These are phyloP conservation scores for Leucoraja ocellata DNA, from an alignment of 2,797 vertebrate genomes.

Conservation along the genomic window DNA sequence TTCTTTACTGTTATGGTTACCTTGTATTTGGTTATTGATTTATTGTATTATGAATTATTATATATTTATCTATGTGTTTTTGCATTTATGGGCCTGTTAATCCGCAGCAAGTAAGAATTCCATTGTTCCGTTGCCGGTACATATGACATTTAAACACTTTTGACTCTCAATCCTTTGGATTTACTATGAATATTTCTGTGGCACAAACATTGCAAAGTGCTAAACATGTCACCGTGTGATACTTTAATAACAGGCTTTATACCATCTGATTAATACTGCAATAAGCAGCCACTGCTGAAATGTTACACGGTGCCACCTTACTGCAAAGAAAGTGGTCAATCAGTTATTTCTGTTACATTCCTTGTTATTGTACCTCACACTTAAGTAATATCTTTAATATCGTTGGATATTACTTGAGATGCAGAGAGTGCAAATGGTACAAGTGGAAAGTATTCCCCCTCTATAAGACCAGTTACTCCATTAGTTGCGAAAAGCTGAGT, in stretches of 20 bases:
- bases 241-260: constrained; percentile 27
- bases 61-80: too few relatives aligned
- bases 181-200: constrained; percentile 10
- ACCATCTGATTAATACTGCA: constrained; percentile 18
- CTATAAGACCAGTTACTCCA: constrained; percentile 8
- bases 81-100: too few relatives aligned
- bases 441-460: background rate
- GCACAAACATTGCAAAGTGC: constrained; percentile 12
- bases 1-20: too few relatives aligned
- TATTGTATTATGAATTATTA: too few relatives aligned
- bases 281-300: background rate
- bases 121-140: too few relatives aligned
- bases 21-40: too few relatives aligned
- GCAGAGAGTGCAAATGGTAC: background rate
- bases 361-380: background rate
- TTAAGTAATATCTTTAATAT: constrained; percentile 11
- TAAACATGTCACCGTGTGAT: background rate
- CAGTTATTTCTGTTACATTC: constrained; percentile 10
- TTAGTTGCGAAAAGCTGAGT: background rate
- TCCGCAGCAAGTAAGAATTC: too few relatives aligned
- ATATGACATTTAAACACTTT: too few relatives aligned
- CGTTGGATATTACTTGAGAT: background rate
- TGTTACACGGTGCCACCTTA: background rate
- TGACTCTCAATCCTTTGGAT: background rate
- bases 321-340: constrained; percentile 1